Conservation (phyloP, 2,888 invertebrate species). For the Amiota mariae region DNA sequence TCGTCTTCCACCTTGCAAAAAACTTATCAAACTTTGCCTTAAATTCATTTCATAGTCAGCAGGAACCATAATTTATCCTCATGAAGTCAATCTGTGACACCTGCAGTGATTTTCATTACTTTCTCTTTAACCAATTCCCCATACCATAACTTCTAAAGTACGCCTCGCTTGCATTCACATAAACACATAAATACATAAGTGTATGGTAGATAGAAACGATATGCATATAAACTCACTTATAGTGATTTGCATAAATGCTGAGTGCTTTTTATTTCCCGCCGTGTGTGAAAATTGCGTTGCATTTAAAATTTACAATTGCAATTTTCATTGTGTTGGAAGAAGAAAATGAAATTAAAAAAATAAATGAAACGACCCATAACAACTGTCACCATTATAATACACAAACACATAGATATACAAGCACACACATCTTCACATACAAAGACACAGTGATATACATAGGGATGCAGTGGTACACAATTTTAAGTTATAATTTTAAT, state of each 20-base stretch:
- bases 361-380: not conserved
- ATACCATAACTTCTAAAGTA: not conserved
- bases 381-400: conserved; percentile 4
- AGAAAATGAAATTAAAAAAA: not conserved
- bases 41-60: too few relatives aligned
- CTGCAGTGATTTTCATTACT: too few relatives aligned
- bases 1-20: too few relatives aligned
- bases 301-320: conserved; percentile 50
- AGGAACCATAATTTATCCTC: too few relatives aligned
- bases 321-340: conserved; percentile 36
- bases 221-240: not conserved
- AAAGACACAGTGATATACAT: too few relatives aligned
- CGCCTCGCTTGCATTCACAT: not conserved
- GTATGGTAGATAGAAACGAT: too few relatives aligned
- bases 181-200: not conserved
- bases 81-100: too few relatives aligned
- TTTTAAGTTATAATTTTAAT: conserved; percentile 4
- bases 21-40: too few relatives aligned
- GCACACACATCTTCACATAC: too few relatives aligned
- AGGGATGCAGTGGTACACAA: not conserved
- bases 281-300: conserved; percentile 30
- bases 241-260: conserved; percentile 29
- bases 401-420: not conserved
- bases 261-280: conserved; percentile 9
- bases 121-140: too few relatives aligned